Percentiles rank a stretch among this genome's conserved stretches.
phyloP scores from a whole-genome alignment of 2,113 vertebrate species.

The Ariopsis seemanni region DNA sequence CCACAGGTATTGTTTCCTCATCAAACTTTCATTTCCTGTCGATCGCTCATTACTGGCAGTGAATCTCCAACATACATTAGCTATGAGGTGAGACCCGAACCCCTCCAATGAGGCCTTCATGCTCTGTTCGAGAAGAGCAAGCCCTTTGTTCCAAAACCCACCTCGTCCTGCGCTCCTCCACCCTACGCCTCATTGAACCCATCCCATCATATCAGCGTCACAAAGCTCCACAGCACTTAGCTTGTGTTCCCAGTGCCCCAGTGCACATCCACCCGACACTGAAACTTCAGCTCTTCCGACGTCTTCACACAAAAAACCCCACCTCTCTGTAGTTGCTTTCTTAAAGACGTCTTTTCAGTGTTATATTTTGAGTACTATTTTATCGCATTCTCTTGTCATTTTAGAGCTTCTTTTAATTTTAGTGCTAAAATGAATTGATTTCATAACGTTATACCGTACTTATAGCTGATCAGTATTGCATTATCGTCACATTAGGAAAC shows the following conservation, averaged over 20 bases:
- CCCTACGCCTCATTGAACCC: slow-evolving; percentile 66
- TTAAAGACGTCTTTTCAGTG: neutral
- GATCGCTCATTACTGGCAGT: slow-evolving; percentile 16
- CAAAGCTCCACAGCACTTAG: slow-evolving; percentile 64
- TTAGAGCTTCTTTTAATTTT: neutral
- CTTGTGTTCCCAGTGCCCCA: slow-evolving; percentile 64
- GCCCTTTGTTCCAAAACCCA: slow-evolving; percentile 74
- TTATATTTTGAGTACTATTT: neutral
- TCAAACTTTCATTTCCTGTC: neutral
- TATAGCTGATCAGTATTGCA: neutral
- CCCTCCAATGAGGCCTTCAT: slow-evolving; percentile 70
- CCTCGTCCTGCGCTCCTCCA: slow-evolving; percentile 72
- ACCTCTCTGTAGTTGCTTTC: neutral
- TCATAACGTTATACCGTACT: neutral
- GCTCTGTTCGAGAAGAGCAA: slow-evolving; percentile 76
- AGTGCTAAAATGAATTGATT: neutral
- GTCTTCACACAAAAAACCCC: neutral
- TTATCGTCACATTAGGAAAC: neutral
- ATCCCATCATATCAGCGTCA: slow-evolving; percentile 65
- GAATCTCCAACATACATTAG: slow-evolving; percentile 51
- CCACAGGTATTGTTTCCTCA: neutral
- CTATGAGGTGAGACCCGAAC: slow-evolving; percentile 60
- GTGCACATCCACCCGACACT: slow-evolving; percentile 69
- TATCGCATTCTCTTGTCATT: neutral
- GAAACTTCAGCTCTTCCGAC: slow-evolving; percentile 57